These are phyloP conservation scores for Littorina saxatilis DNA, from an alignment of 1,140 invertebrate species.

Conservation along the genomic window DNA sequence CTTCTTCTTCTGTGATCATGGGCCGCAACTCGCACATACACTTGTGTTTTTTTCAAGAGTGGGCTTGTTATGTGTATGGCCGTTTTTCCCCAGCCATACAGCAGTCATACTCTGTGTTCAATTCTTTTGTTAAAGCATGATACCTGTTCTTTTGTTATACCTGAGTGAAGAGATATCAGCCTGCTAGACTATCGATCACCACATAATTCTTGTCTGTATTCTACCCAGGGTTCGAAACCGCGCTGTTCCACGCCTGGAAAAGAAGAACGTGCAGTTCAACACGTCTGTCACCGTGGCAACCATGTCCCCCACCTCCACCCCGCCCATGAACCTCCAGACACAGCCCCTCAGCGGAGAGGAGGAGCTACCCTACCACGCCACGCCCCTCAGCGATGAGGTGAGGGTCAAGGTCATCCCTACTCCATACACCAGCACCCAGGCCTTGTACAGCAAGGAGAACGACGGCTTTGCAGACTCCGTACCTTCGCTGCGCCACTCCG, in stretches of 20 bases:
- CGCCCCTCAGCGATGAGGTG: neutral
- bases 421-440: conserved; percentile 65
- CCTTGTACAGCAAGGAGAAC: conserved; percentile 50
- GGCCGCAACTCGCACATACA: too few relatives aligned
- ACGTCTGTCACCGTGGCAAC: conserved; percentile 63
- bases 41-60: too few relatives aligned
- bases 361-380: neutral
- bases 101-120: too few relatives aligned
- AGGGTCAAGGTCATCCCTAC: conserved; percentile 44
- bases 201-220: conserved; percentile 15
- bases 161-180: too few relatives aligned
- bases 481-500: conserved; percentile 11
- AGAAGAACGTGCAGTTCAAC: conserved; percentile 66
- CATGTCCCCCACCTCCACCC: conserved; percentile 51
- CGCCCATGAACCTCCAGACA: conserved; percentile 48
- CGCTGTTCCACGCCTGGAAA: conserved; percentile 47
- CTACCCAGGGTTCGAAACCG: conserved; percentile 18
- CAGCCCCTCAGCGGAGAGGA: conserved; percentile 29
- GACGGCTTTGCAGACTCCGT: conserved; percentile 32
- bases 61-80: too few relatives aligned
- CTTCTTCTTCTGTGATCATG: too few relatives aligned
- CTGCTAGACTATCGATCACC: too few relatives aligned
- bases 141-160: too few relatives aligned
- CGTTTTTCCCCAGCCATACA: too few relatives aligned
- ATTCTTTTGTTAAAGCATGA: too few relatives aligned